A percentile compares a stretch with the other conserved stretches of the same genome.
Conservation (phyloP, 1,140 invertebrate species). For the Drosophila paulistorum region DNA sequence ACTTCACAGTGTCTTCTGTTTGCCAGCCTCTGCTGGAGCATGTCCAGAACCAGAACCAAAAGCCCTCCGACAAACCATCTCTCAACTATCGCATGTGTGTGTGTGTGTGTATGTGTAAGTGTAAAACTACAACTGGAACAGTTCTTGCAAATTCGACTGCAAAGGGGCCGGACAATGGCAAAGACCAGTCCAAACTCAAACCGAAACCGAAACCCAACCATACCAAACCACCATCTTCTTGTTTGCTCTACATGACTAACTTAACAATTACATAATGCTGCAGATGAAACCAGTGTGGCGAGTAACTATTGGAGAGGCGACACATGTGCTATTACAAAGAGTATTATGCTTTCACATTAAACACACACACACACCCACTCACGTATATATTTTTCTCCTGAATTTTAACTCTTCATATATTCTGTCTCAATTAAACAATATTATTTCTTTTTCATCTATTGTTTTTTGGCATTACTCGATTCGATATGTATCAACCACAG, state of each 20-base stretch:
- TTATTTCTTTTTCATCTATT: too few relatives aligned
- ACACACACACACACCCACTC: neutral
- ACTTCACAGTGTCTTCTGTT: constrained; percentile 8
- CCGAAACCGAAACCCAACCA: neutral
- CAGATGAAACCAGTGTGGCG: constrained; percentile 5
- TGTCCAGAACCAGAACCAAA: constrained; percentile 11
- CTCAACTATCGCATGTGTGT: too few relatives aligned
- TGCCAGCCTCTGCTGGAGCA: constrained; percentile 14
- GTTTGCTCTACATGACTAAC: constrained; percentile 16
- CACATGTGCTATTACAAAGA: neutral
- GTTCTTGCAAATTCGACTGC: constrained; percentile 14
- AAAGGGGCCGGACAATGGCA: constrained; percentile 14
- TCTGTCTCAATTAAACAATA: too few relatives aligned
- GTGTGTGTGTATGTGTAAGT: too few relatives aligned
- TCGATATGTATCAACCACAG: too few relatives aligned
- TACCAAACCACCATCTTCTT: neutral
- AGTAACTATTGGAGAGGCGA: neutral
- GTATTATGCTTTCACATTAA: constrained; percentile 1
- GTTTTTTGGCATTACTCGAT: too few relatives aligned
- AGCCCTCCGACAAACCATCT: neutral
- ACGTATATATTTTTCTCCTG: too few relatives aligned
- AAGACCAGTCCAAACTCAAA: neutral
- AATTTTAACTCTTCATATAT: too few relatives aligned
- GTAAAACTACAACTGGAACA: constrained; percentile 22
- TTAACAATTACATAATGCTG: constrained; percentile 18